phyloP scores from a whole-genome alignment of 2,888 invertebrate genomes.

The Drosophila paracracens region DNA sequence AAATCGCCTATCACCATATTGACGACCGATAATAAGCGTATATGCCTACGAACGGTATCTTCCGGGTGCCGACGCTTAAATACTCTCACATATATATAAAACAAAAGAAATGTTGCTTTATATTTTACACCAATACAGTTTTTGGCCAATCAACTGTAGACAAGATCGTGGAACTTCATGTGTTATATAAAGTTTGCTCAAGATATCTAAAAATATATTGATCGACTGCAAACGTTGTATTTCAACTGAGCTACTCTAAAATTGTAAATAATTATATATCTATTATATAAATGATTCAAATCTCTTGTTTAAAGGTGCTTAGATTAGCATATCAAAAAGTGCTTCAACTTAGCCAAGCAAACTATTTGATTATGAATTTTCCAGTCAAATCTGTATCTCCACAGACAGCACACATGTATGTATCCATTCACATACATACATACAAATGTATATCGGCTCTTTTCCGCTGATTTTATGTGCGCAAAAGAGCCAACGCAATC shows the following conservation, averaged over 20 bases:
- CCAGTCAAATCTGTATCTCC: background rate
- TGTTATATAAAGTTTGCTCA: background rate
- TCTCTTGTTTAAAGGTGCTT: background rate
- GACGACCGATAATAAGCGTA: constrained; percentile 9
- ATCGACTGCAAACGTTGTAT: background rate
- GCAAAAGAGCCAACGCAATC: constrained; percentile 43
- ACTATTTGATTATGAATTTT: background rate
- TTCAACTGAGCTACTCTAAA: background rate
- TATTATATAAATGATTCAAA: background rate
- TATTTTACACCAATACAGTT: background rate
- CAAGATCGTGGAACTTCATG: background rate
- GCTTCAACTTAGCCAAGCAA: background rate
- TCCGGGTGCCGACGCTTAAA: background rate
- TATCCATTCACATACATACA: background rate
- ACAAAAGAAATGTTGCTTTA: background rate
- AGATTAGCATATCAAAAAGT: background rate
- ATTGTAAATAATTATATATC: background rate
- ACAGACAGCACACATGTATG: background rate
- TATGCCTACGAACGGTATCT: background rate
- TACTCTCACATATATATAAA: background rate
- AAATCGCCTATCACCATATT: background rate
- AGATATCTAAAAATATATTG: background rate
- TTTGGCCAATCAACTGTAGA: background rate
- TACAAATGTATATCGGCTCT: background rate
- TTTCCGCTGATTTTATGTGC: constrained; percentile 35